Evolutionary conservation across 1,140 invertebrate genomes (phyloP).

Genomic region (Neoseiulus cucumeris): DNA sequence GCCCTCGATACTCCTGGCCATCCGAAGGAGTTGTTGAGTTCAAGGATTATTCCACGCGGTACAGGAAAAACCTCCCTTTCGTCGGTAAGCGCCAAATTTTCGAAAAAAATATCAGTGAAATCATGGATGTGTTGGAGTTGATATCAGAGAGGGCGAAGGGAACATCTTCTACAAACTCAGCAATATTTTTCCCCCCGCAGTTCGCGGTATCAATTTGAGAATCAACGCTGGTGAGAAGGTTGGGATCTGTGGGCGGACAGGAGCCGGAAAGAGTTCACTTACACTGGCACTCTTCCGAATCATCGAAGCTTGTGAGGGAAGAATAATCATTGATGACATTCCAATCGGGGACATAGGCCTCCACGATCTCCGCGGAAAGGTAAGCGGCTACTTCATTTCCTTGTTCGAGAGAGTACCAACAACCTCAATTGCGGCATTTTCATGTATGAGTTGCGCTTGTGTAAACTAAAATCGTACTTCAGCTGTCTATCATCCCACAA

Average conservation of each 20-base stretch:
- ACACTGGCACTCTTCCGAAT: constrained; percentile 28
- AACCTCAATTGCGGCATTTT: too few relatives aligned
- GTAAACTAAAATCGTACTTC: background rate
- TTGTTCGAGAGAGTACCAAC: too few relatives aligned
- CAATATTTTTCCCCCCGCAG: too few relatives aligned
- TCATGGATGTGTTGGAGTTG: background rate
- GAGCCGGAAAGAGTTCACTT: constrained; percentile 31
- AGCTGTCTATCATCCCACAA: constrained; percentile 43
- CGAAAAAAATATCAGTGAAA: background rate
- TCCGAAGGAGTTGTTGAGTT: constrained; percentile 45
- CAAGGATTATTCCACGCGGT: constrained; percentile 42
- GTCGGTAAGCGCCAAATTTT: background rate
- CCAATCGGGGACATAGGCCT: constrained; percentile 34
- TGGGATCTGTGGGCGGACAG: constrained; percentile 32
- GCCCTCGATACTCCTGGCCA: constrained; percentile 36
- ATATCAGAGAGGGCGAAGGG: too few relatives aligned
- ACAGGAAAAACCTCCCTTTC: constrained; percentile 33
- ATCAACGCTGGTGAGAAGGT: constrained; percentile 53
- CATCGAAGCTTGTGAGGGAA: constrained; percentile 25
- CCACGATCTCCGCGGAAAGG: constrained; percentile 45
- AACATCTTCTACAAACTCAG: too few relatives aligned
- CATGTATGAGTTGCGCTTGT: constrained; percentile 44
- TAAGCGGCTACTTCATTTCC: too few relatives aligned
- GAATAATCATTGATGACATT: constrained; percentile 26
- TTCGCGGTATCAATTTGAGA: constrained; percentile 45